phyloP scores from a whole-genome alignment of 2,113 vertebrate species.

The Sprattus sprattus region DNA sequence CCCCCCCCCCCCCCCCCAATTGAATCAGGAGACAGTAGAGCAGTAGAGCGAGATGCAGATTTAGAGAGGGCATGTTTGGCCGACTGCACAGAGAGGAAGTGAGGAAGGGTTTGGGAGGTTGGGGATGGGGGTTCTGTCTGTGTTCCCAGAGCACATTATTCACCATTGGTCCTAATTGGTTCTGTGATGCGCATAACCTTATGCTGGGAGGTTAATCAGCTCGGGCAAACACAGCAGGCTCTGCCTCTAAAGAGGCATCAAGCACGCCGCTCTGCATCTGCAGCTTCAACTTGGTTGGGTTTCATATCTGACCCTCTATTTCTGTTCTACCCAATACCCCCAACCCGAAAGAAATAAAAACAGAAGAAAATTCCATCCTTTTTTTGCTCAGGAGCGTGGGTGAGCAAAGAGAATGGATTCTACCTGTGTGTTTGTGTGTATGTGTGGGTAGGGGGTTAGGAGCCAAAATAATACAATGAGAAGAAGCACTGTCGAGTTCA shows the following conservation, averaged over 20 bases:
- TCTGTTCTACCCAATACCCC: neutral
- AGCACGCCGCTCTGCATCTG: neutral
- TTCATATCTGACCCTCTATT: neutral
- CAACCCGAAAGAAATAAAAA: neutral
- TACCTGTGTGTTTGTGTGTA: neutral
- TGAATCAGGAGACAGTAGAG: neutral
- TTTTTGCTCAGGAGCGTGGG: neutral
- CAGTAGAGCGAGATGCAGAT: neutral
- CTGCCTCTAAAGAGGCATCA: neutral
- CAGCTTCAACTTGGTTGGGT: neutral
- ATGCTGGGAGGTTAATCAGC: slow-evolving; percentile 34
- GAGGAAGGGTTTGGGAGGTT: neutral
- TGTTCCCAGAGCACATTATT: slow-evolving; percentile 23
- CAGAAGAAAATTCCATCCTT: neutral
- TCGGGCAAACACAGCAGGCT: neutral
- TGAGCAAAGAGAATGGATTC: neutral
- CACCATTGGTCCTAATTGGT: slow-evolving; percentile 41
- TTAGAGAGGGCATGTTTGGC: neutral
- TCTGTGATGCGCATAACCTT: slow-evolving; percentile 39
- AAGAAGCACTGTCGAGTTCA: neutral
- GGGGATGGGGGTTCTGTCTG: slow-evolving; percentile 23
- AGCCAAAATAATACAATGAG: neutral
- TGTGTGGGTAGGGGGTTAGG: neutral
- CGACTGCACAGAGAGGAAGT: neutral
- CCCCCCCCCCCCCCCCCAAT: neutral